A percentile compares a stretch with the other conserved stretches of the same genome.
Conservation (phyloP, 2,113 vertebrate species). For the Thunnus maccoyii region DNA sequence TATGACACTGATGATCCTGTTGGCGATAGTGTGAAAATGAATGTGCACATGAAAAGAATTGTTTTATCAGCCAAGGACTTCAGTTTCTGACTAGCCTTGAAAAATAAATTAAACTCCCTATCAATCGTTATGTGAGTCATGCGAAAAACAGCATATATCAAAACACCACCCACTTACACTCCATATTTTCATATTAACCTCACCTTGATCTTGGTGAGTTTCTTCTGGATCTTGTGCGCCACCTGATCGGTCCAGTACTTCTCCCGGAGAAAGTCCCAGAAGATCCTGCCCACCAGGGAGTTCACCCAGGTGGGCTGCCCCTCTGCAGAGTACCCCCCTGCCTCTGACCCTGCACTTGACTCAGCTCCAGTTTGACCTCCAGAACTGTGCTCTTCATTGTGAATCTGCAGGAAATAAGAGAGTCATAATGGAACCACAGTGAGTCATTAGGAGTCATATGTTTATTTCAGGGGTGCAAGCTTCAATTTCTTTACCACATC, state of each 20-base stretch:
- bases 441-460: background rate
- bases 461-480: background rate
- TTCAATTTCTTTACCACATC: background rate
- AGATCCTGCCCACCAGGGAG: conserved; percentile 86
- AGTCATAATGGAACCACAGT: no score
- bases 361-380: conserved; percentile 54
- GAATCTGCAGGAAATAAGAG: conserved; percentile 45
- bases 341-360: conserved; percentile 9
- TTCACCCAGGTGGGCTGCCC: conserved; percentile 85
- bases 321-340: conserved; percentile 34
- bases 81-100: background rate
- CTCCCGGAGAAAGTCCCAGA: conserved; percentile 91
- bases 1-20: conserved; percentile 20
- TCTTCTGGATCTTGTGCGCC: conserved; percentile 91
- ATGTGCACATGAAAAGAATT: background rate
- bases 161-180: no score
- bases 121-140: no score
- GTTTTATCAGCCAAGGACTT: background rate
- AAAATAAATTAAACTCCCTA: background rate
- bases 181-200: conserved; percentile 26
- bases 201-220: conserved; percentile 91
- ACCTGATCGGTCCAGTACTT: conserved; percentile 89
- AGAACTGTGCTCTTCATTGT: conserved; percentile 43
- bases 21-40: background rate
- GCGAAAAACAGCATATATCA: no score